Percentiles rank a stretch among this genome's conserved stretches.
Conservation (phyloP, 2,888 invertebrate genomes). For the Liodrosophila aerea region DNA sequence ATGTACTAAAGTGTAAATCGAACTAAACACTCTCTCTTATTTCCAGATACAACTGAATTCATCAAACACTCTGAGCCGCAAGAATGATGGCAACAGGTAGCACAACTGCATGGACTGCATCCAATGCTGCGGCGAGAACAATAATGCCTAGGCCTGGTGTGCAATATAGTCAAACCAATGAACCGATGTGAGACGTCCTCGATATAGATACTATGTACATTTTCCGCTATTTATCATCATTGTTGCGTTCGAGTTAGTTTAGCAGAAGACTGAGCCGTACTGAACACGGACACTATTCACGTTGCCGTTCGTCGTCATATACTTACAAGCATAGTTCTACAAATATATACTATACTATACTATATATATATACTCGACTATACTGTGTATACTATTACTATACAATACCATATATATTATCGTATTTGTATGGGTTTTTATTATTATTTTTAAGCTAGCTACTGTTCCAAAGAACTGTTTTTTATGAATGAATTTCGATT, state of each 20-base stretch:
- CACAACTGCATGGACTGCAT: slow-evolving; percentile 88
- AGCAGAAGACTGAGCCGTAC: slow-evolving; percentile 73
- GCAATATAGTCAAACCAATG: slow-evolving; percentile 35
- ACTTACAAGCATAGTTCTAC: too few species aligned
- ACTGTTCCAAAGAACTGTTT: slow-evolving; percentile 62
- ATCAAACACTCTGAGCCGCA: slow-evolving; percentile 79
- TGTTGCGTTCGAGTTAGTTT: slow-evolving; percentile 57
- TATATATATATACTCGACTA: slow-evolving; percentile 29
- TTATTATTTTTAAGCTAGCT: slow-evolving; percentile 57
- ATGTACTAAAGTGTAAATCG: not conserved
- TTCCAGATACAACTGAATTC: slow-evolving; percentile 81
- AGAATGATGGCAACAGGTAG: slow-evolving; percentile 85
- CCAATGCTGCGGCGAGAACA: slow-evolving; percentile 86
- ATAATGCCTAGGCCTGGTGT: slow-evolving; percentile 79
- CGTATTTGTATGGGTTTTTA: slow-evolving; percentile 33
- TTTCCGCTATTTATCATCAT: slow-evolving; percentile 37
- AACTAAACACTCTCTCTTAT: slow-evolving; percentile 1
- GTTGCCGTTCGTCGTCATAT: slow-evolving; percentile 68
- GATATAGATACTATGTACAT: slow-evolving; percentile 42
- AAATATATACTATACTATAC: slow-evolving; percentile 26
- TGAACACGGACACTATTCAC: slow-evolving; percentile 66
- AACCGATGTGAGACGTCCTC: slow-evolving; percentile 32
- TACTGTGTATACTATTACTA: slow-evolving; percentile 18
- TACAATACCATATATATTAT: slow-evolving; percentile 15
- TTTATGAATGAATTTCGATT: slow-evolving; percentile 33